phyloP scores from a whole-genome alignment of 1,140 invertebrate species.

The Pectinophora gossypiella region DNA sequence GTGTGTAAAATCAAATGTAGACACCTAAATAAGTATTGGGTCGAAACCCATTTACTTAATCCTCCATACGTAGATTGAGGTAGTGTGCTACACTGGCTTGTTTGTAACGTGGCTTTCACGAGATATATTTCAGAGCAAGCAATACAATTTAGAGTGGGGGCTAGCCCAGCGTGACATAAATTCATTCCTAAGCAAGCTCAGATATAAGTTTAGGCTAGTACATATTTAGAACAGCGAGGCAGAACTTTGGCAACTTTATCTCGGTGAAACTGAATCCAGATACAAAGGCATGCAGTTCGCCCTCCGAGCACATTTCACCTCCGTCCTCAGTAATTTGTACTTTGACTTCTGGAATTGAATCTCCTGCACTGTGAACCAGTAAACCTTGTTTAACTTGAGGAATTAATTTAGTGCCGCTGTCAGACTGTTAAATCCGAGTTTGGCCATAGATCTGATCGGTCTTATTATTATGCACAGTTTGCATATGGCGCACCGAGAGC shows the following conservation, averaged over 20 bases:
- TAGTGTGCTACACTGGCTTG: too few relatives aligned
- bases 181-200: constrained; percentile 39
- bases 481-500: too few relatives aligned
- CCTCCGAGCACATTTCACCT: constrained; percentile 24
- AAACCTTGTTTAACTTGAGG: constrained; percentile 12
- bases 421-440: neutral
- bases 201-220: constrained; percentile 32
- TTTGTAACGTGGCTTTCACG: too few relatives aligned
- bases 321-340: constrained; percentile 32
- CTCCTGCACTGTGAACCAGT: constrained; percentile 18
- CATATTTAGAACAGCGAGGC: constrained; percentile 27
- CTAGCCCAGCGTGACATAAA: constrained; percentile 40
- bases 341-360: constrained; percentile 38
- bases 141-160: constrained; percentile 35
- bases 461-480: too few relatives aligned
- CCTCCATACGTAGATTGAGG: too few relatives aligned
- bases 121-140: too few relatives aligned
- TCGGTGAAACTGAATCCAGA: constrained; percentile 5
- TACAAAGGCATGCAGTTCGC: constrained; percentile 28
- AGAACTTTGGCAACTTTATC: constrained; percentile 23
- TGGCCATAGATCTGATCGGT: too few relatives aligned
- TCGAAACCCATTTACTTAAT: constrained; percentile 32
- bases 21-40: constrained; percentile 43
- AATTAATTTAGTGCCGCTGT: constrained; percentile 23
- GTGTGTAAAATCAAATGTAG: constrained; percentile 56